phyloP scores from a whole-genome alignment of 2,888 invertebrate genomes.

The Entomobrya multifasciata region DNA sequence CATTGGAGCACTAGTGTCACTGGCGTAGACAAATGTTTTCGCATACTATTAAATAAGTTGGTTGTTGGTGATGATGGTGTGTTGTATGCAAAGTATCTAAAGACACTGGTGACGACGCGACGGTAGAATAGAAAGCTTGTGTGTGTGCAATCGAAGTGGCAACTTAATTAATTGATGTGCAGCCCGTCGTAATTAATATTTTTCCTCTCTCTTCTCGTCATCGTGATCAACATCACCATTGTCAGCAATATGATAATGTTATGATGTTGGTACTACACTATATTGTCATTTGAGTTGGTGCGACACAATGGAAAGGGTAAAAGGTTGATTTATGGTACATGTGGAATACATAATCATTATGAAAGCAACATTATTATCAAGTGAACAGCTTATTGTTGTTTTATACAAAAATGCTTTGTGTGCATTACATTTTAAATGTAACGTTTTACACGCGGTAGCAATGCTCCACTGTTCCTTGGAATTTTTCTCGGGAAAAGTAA shows the following conservation, averaged over 20 bases:
- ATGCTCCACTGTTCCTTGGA: too few relatives aligned
- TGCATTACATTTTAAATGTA: neutral
- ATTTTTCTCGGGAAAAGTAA: constrained; percentile 11
- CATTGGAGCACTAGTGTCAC: neutral
- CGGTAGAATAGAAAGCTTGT: constrained; percentile 5
- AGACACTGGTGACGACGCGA: neutral
- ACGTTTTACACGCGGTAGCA: too few relatives aligned
- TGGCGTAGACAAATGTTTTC: constrained; percentile 25
- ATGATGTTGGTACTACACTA: neutral
- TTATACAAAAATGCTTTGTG: neutral
- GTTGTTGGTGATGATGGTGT: neutral
- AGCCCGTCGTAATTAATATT: constrained; percentile 50
- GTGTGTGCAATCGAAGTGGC: constrained; percentile 21
- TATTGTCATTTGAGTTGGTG: neutral
- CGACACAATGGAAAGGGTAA: constrained; percentile 12
- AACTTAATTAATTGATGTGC: constrained; percentile 54
- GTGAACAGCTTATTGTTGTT: too few relatives aligned
- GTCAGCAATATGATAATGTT: too few relatives aligned
- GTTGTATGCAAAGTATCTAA: neutral
- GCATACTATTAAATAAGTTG: constrained; percentile 15
- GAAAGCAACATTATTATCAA: too few relatives aligned
- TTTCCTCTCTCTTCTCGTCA: too few relatives aligned
- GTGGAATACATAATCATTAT: neutral
- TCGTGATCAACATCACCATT: too few relatives aligned
- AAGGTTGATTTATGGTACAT: neutral